Evolutionary conservation across 2,113 vertebrate genomes (phyloP), one percentile per base, ranked within the genome.

Genomic region (Aphyosemion australe): DNA sequence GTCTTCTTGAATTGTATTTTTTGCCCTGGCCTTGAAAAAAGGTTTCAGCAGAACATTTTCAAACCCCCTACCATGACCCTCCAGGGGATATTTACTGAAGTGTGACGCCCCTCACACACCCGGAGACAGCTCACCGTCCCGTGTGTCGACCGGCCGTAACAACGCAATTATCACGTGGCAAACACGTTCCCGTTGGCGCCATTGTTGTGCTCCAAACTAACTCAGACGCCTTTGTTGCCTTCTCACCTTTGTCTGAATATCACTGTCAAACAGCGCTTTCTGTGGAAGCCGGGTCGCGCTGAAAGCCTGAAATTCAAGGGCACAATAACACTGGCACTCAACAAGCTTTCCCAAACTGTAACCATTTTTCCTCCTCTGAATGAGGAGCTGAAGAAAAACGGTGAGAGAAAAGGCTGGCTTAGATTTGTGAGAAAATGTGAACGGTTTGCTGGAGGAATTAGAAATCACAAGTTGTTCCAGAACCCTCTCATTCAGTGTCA

Each of bases 191-290:
- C 64, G 63, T 80, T 60, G 70, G 69, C 47, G 11, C 80, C 19
- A 84, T 89, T 87, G 88, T 83, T 12, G 34, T 16, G 1, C 41
- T 5, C 37, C 54, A 75, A 79, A 78, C 72, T 69, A 70, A 72
- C 77, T 62, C 71, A 37, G 65, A 75, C 50, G 4, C 76, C 37
- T 79, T 87, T 87, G 88, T 88, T 49, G 52, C 72, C 75, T 13
- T 67, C 59, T 80, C 55, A 85, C 86, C 86, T 88, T 88, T 88
- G 84, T 89, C 70, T 74, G 73, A 59, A 70, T 63, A 50, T 74
- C 75, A 67, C 69, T 87, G 85, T 84, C 61, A 64, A 46, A 34
- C 54, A 1, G 13, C 2, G 51, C 72, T 79, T 81, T 83, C 58
- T 72, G 68, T 69, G 61, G 48, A 65, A 49, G 68, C 73, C 34